Evolutionary conservation across 2,797 vertebrate species (phyloP), one percentile per base, ranked within the genome.

Genomic region (Pseudopleuronectes americanus): DNA sequence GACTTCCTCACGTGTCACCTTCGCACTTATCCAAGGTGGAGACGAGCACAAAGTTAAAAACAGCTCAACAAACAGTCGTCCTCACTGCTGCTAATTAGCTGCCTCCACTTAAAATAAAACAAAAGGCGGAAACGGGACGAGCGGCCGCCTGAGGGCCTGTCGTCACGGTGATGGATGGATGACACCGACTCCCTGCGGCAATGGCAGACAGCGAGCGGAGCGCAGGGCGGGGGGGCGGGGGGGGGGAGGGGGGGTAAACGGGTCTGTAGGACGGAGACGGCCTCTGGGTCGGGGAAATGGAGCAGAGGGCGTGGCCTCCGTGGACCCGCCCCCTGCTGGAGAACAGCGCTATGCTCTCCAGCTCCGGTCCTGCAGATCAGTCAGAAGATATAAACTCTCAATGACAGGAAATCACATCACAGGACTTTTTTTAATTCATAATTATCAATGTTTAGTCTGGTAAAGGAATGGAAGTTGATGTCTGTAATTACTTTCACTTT

Each of bases 91-190:
- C 80, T 93, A 88, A 93, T 92, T 91, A 91, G 88, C 81, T 70
- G 73, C 3, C 61, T 64, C 72, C 62, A 22, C 60, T 22, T 45
- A 80, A 85, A 89, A 88, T 74, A 51, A 19, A 54, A 80, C 85
- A 87, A 87, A 72, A 56, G 64, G 66, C 56, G 71, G 67, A 74
- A 68, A 64, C 22, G 77, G 77, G 76, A 85, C 47, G 41, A 86
- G 85, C 67, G 70, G 74, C 59, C 28, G 77, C 80, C 74, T 60
- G 81, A 16, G 21, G 86, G 83, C 48, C 68, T 2, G 71, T 67
- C 64, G 70, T 64, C 67, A 2, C 36, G 43, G 43, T 89, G 91
- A 92, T 92, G 87, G 90, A 92, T 92, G 86, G 77, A 77, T 90
- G 89, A 90, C 84, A 86, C 61, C 17, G 67, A 26, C 67, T 87